A percentile compares a stretch with the other conserved stretches of the same genome.
Evolutionary conservation across 1,140 invertebrate genomes (phyloP).

Genomic region (Solenopsis fugax): DNA sequence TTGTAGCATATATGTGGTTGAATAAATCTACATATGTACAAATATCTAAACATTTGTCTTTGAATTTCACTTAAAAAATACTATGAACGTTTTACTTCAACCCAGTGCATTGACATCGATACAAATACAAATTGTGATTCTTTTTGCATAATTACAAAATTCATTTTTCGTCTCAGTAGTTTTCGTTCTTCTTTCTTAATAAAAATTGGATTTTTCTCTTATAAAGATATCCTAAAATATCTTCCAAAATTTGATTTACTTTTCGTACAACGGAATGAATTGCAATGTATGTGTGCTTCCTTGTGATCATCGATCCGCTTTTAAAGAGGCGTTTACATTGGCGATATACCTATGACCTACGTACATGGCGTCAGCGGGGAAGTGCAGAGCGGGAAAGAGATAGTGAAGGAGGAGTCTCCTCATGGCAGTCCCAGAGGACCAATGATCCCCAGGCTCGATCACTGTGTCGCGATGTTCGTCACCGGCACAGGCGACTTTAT

Average conservation of each 20-base stretch:
- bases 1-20: no score
- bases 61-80: no score
- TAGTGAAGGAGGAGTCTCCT: conserved; percentile 49
- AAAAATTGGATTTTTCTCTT: neutral
- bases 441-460: conserved; percentile 64
- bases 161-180: neutral
- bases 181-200: no score
- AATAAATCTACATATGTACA: no score
- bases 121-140: neutral
- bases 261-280: conserved; percentile 9
- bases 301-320: conserved; percentile 67
- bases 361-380: neutral
- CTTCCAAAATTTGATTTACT: neutral
- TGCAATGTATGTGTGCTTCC: conserved; percentile 30
- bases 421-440: conserved; percentile 61
- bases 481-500: conserved; percentile 47
- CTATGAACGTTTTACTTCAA: no score
- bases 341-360: conserved; percentile 2
- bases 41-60: no score
- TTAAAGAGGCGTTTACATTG: conserved; percentile 68
- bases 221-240: neutral
- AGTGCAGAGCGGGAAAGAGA: conserved; percentile 38
- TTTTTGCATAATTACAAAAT: neutral
- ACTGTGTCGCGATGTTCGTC: conserved; percentile 62
- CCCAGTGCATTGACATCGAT: neutral